A percentile compares a stretch with the other conserved stretches of the same genome.
These are phyloP conservation scores for Bursaphelenchus mucronatus DNA, from an alignment of 1,140 invertebrate genomes.

Conservation along the genomic window DNA sequence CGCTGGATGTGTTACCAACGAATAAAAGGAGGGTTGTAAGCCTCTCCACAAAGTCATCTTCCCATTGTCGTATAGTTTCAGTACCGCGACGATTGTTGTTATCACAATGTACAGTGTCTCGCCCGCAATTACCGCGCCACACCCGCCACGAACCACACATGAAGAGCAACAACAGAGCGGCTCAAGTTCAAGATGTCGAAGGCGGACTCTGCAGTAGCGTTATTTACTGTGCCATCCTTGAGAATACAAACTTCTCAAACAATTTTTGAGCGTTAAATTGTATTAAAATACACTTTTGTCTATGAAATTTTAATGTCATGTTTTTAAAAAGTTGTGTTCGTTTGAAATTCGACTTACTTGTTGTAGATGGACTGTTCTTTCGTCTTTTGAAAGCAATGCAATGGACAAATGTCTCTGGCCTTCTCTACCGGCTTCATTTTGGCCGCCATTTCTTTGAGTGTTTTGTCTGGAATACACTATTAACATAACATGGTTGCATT, in stretches of 20 bases:
- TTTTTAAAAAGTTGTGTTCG: no score
- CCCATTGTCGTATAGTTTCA: conserved; percentile 6
- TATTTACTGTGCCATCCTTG: no score
- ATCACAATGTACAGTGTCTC: conserved; percentile 2
- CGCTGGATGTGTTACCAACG: conserved; percentile 1
- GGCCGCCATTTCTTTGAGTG: conserved; percentile 7
- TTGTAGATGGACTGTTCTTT: conserved; percentile 4
- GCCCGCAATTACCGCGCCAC: conserved; percentile 3
- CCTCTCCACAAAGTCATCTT: conserved; percentile 6
- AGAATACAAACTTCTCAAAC: background rate
- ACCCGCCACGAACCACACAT: conserved; percentile 9
- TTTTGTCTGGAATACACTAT: no score
- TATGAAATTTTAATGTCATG: no score
- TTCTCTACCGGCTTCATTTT: conserved; percentile 18
- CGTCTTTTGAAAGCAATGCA: conserved; percentile 10
- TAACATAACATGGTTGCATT: no score
- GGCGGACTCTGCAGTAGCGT: background rate
- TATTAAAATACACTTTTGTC: no score
- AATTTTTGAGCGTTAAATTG: background rate
- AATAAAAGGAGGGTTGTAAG: conserved; percentile 1
- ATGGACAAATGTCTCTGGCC: conserved; percentile 8
- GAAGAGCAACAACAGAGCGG: conserved; percentile 11
- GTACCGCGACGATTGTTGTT: background rate
- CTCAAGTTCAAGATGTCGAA: conserved; percentile 16
- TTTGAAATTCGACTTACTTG: background rate